Evolutionary conservation across 2,888 invertebrate species (phyloP), one percentile per base, ranked within the genome.

Genomic region (Allacma fusca): DNA sequence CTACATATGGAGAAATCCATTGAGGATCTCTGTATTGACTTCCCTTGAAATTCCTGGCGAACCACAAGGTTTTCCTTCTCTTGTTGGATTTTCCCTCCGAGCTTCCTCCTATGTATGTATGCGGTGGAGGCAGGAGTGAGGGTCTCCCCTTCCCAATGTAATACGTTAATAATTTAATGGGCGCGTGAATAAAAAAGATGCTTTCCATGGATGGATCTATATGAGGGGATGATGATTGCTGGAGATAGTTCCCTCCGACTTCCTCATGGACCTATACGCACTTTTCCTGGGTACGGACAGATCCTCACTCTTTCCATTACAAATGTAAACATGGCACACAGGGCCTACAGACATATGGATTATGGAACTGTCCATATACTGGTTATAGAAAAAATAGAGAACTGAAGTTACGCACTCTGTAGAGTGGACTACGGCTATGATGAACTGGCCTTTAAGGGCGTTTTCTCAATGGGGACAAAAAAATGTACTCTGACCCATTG

Each of bases 121-220:
- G n/a, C 16, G 50, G 50, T 50, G 2, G 19, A 50, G 4, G 19
- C 9, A 50, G 5, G 1, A 5, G 50, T 9, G 4, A 50, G 50
- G 50, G 50, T 62, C 62, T 26, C 62, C 62, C 62, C 26, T 62
- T 62, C 13, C 23, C 62, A 62, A 24, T 24, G 23, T 62, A 62
- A 62, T 62, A 62, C 62, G 62, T 62, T 62, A 24, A 62, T 62
- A 62, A 62, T 62, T 62, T 62, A 62, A 62, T 62, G 62, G 62
- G 62, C 26, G 50, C 50, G 50, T 50, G 50, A 50, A 62, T 23
- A 62, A 62, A 62, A 62, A 62, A 62, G 24, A 62, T 24, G 26
- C 50, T 50, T 50, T 19, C 19, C 62, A 62, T 62, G 62, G 24
- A n/a, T n/a, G 62, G 57, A 4, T 23, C 13, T n/a, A n/a, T 7